Conservation (phyloP, 2,113 vertebrate genomes). For the Leptosomus discolor region DNA sequence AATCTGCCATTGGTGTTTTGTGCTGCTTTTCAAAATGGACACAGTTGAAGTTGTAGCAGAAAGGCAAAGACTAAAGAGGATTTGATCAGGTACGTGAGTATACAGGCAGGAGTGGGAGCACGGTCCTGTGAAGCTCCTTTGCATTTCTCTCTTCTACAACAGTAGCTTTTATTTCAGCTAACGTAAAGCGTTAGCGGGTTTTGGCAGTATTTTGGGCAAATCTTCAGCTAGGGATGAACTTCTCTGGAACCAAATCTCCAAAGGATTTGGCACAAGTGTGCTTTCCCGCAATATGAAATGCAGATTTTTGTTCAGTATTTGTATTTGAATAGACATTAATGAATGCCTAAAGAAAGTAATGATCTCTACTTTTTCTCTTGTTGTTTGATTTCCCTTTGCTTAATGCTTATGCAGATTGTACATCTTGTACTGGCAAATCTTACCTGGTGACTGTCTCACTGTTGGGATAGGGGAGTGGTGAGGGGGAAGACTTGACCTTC, state of each 20-base stretch:
- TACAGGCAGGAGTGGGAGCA: not conserved
- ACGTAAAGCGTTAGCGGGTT: not conserved
- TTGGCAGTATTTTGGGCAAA: conserved; percentile 14
- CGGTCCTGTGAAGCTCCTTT: not conserved
- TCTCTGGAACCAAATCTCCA: conserved; percentile 41
- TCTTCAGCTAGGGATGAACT: conserved; percentile 32
- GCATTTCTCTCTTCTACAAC: not conserved
- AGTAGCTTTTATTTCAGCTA: not conserved
- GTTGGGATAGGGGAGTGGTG: not conserved
- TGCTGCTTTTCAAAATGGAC: not conserved
- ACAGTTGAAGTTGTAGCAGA: not conserved
- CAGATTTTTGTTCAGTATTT: not conserved
- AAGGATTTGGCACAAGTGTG: not conserved
- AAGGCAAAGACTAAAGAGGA: not conserved
- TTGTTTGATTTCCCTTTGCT: conserved; percentile 14
- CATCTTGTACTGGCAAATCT: not conserved
- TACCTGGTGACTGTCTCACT: not conserved
- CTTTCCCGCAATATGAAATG: not conserved
- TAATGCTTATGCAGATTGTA: not conserved
- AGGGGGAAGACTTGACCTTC: not conserved
- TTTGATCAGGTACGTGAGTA: conserved; percentile 22
- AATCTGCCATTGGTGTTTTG: not conserved
- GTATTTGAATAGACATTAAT: conserved; percentile 34
- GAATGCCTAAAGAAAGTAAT: conserved; percentile 16
- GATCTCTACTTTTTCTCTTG: not conserved